phyloP scores from a whole-genome alignment of 2,113 vertebrate species.

The Chionis minor region DNA sequence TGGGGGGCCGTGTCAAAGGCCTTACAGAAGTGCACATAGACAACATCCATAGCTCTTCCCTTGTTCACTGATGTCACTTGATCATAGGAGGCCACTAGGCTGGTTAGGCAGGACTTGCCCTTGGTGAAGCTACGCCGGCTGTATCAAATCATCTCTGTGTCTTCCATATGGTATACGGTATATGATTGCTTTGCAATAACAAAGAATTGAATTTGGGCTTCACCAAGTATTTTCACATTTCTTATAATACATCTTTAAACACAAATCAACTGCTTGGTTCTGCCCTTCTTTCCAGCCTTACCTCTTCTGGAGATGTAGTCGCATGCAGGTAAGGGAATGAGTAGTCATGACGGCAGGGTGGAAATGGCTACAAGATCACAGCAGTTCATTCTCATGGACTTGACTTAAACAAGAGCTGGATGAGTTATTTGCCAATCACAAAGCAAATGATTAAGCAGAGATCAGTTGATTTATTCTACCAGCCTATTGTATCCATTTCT shows the following conservation, averaged over 20 bases:
- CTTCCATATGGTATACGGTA: too few species aligned
- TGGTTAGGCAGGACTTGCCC: too few species aligned
- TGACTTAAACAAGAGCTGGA: not conserved
- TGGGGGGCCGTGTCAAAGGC: too few species aligned
- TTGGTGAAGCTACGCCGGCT: too few species aligned
- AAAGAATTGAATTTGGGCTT: not conserved
- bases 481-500: not conserved
- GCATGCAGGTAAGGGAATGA: not conserved
- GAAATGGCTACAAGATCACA: not conserved
- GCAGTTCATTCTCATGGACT: too few species aligned
- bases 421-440: not conserved
- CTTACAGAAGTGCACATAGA: too few species aligned
- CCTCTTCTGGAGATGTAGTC: not conserved
- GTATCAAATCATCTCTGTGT: too few species aligned
- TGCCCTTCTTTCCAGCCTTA: not conserved
- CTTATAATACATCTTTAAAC: not conserved
- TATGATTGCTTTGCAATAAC: not conserved
- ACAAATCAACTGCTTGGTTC: not conserved
- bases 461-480: not conserved
- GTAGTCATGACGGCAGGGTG: too few species aligned
- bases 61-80: too few species aligned
- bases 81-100: too few species aligned
- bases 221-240: not conserved
- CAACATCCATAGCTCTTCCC: too few species aligned
- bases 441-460: not conserved